phyloP scores from a whole-genome alignment of 2,888 invertebrate species.

The Apeira syringaria region DNA sequence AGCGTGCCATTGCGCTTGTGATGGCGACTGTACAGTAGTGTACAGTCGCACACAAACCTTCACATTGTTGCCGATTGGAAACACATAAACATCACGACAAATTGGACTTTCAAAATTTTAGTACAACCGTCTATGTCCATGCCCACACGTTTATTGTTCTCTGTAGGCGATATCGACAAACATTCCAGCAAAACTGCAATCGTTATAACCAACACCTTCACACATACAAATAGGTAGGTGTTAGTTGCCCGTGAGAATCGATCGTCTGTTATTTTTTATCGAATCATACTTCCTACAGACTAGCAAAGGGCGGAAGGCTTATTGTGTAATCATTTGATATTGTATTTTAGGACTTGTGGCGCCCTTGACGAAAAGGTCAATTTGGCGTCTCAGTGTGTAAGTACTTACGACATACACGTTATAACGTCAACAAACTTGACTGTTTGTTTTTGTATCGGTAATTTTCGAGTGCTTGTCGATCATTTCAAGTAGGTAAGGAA shows the following conservation, averaged over 20 bases:
- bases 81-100: conserved; percentile 45
- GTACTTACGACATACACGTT: conserved; percentile 61
- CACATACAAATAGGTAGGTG: conserved; percentile 55
- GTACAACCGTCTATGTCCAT: conserved; percentile 22
- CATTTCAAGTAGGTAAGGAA: conserved; percentile 62
- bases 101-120: conserved; percentile 34
- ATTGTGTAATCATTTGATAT: conserved; percentile 55
- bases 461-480: conserved; percentile 68
- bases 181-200: conserved; percentile 33
- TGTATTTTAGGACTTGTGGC: conserved; percentile 55
- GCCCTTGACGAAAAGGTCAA: conserved; percentile 74
- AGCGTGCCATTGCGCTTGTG: too few relatives aligned
- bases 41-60: conserved; percentile 54
- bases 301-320: conserved; percentile 76
- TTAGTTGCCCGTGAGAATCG: conserved; percentile 66
- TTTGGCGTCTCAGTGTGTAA: conserved; percentile 55
- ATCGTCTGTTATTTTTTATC: conserved; percentile 70
- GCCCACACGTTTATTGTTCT: conserved; percentile 25
- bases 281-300: conserved; percentile 73
- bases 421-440: conserved; percentile 55
- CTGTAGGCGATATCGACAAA: conserved; percentile 34
- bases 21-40: too few relatives aligned
- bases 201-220: conserved; percentile 47
- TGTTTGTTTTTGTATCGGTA: conserved; percentile 71
- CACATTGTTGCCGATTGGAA: conserved; percentile 52